A percentile compares a stretch with the other conserved stretches of the same genome.
Evolutionary conservation across 2,113 vertebrate species (phyloP).

Genomic region (Pseudorasbora parva): DNA sequence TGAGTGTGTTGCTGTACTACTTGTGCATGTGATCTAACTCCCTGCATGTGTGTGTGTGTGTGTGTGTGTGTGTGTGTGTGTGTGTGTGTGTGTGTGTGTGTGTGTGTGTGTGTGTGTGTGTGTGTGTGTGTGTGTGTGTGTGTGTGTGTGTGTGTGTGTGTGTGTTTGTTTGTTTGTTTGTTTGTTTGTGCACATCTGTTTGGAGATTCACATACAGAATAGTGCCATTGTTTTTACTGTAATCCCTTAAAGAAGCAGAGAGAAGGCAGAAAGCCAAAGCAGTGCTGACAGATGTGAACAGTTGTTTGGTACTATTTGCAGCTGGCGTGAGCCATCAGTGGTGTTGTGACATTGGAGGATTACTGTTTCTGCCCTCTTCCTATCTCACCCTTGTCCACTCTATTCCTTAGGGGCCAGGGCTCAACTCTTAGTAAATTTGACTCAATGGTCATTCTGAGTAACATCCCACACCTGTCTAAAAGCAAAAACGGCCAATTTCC

Average conservation of each 20-base stretch:
- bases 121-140: slow-evolving; percentile 17
- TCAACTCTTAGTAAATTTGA: slow-evolving; percentile 65
- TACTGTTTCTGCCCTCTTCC: slow-evolving; percentile 61
- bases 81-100: background rate
- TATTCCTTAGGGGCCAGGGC: slow-evolving; percentile 70
- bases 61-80: slow-evolving; percentile 16
- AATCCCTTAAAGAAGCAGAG: slow-evolving; percentile 52
- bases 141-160: slow-evolving; percentile 17
- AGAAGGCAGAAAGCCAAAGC: slow-evolving; percentile 62
- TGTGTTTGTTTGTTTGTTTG: slow-evolving; percentile 23
- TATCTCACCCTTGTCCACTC: slow-evolving; percentile 63
- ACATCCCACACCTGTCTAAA: slow-evolving; percentile 58
- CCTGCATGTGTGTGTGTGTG: slow-evolving; percentile 28
- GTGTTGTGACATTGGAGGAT: slow-evolving; percentile 69
- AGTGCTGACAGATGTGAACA: slow-evolving; percentile 76
- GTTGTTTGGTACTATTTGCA: slow-evolving; percentile 70
- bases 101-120: slow-evolving; percentile 34
- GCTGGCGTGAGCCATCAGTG: slow-evolving; percentile 70
- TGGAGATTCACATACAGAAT: slow-evolving; percentile 55
- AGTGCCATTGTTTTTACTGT: slow-evolving; percentile 64
- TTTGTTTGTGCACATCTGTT: slow-evolving; percentile 11
- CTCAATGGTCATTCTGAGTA: slow-evolving; percentile 64
- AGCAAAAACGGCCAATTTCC: slow-evolving; percentile 50
- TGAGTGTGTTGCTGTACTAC: slow-evolving; percentile 24
- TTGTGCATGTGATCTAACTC: slow-evolving; percentile 36